Evolutionary conservation across 2,113 vertebrate genomes (phyloP).

Genomic region (Phyllostomus hastatus): DNA sequence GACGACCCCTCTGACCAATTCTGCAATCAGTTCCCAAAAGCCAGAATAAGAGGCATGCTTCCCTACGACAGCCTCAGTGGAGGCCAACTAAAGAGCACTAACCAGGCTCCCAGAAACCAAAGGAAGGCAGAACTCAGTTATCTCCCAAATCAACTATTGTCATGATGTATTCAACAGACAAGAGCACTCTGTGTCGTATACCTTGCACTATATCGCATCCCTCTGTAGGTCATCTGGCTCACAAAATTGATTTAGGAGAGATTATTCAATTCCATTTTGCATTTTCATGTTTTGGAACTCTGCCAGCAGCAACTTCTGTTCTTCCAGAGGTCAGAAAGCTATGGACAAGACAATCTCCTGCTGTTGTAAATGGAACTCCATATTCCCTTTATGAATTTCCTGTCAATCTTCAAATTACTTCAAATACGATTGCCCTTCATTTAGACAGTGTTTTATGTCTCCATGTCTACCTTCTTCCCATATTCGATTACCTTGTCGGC

Average conservation of each 20-base stretch:
- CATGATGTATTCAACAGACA: background rate
- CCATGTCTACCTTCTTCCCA: constrained; percentile 28
- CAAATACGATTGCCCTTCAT: constrained; percentile 56
- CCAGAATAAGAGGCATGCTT: background rate
- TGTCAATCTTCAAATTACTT: constrained; percentile 65
- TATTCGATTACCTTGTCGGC: background rate
- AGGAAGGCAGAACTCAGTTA: background rate
- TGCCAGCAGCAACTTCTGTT: constrained; percentile 57
- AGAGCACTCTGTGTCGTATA: background rate
- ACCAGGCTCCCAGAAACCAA: background rate
- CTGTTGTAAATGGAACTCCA: constrained; percentile 51
- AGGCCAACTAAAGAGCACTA: background rate
- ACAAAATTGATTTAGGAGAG: constrained; percentile 72
- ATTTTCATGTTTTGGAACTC: constrained; percentile 58
- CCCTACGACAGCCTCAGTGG: background rate
- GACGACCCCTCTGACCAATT: background rate
- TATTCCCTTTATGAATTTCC: constrained; percentile 67
- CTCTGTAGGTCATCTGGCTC: constrained; percentile 56
- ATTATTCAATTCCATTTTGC: constrained; percentile 68
- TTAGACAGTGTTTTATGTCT: constrained; percentile 45
- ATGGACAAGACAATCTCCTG: constrained; percentile 32
- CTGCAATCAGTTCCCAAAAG: background rate
- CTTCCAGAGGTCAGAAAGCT: constrained; percentile 60
- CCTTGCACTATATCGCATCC: constrained; percentile 12
- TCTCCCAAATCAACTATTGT: background rate